phyloP scores from a whole-genome alignment of 2,113 vertebrate species.

The Oxyura jamaicensis region DNA sequence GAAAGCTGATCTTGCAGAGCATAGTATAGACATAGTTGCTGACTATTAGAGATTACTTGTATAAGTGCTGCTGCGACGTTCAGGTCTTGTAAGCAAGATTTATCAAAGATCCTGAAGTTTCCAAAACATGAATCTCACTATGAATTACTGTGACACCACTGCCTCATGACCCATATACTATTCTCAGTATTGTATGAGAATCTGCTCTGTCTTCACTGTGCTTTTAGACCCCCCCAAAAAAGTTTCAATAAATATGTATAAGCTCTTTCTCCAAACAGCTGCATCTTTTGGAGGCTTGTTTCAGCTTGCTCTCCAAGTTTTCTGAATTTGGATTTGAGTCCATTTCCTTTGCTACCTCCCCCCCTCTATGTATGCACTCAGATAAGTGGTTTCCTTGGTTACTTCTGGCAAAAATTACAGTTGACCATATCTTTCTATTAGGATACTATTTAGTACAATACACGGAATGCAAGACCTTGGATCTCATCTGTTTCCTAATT shows the following conservation, averaged over 20 bases:
- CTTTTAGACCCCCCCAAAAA: conserved; percentile 7
- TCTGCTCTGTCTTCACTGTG: background rate
- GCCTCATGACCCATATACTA: background rate
- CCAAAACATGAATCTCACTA: background rate
- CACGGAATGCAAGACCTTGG: background rate
- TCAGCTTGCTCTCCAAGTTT: conserved; percentile 31
- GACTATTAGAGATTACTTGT: background rate
- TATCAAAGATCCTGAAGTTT: background rate
- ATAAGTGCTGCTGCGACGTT: background rate
- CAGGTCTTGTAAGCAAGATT: background rate
- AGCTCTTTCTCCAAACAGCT: conserved; percentile 56
- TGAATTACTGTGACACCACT: rapidly evolving
- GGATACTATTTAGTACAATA: background rate
- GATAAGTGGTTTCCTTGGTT: conserved; percentile 56
- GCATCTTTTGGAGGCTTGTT: conserved; percentile 44
- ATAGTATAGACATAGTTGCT: background rate
- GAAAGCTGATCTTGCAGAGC: background rate
- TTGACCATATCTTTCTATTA: conserved; percentile 18
- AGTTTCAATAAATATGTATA: conserved; percentile 47
- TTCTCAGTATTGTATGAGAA: background rate
- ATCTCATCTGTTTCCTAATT: background rate
- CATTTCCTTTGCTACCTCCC: background rate
- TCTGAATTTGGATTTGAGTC: background rate
- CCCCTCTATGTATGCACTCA: background rate
- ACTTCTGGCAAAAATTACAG: conserved; percentile 37